phyloP scores from a whole-genome alignment of 2,888 invertebrate species.

The Drosophila austrosaltans region DNA sequence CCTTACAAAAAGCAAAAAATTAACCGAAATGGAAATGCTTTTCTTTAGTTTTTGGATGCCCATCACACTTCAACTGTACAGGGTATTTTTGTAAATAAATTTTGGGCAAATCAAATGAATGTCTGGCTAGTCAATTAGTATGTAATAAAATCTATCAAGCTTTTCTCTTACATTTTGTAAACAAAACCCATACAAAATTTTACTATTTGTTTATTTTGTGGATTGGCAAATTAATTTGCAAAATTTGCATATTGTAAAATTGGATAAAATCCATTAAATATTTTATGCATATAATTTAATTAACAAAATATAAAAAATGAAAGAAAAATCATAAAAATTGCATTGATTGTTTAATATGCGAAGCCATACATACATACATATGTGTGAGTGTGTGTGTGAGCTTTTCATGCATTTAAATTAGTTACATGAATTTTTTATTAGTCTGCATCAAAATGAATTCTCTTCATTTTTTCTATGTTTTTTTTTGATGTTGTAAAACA shows the following conservation, averaged over 20 bases:
- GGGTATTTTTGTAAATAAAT: not conserved
- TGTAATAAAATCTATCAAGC: conserved; percentile 7
- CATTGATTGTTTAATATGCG: conserved; percentile 45
- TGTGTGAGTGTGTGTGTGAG: not conserved
- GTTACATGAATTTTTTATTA: conserved; percentile 62
- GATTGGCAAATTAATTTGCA: conserved; percentile 49
- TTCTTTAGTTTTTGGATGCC: not conserved
- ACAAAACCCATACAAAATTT: conserved; percentile 28
- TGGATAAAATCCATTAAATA: conserved; percentile 37
- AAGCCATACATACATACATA: conserved; percentile 8
- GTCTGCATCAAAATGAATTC: conserved; percentile 24
- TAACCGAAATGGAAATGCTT: not conserved
- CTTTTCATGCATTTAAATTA: conserved; percentile 71
- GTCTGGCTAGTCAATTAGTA: conserved; percentile 30
- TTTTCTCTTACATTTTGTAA: conserved; percentile 15
- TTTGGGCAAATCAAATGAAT: conserved; percentile 31
- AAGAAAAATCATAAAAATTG: conserved; percentile 35
- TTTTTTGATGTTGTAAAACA: not conserved
- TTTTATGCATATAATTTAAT: conserved; percentile 67
- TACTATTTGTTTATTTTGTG: conserved; percentile 41
- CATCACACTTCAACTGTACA: not conserved
- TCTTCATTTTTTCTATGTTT: conserved; percentile 5
- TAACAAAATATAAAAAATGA: conserved; percentile 37
- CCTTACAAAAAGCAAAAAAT: too few relatives aligned
- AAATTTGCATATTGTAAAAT: conserved; percentile 36